Evolutionary conservation across 2,888 invertebrate species (phyloP).

Genomic region (Andrena camellia): DNA sequence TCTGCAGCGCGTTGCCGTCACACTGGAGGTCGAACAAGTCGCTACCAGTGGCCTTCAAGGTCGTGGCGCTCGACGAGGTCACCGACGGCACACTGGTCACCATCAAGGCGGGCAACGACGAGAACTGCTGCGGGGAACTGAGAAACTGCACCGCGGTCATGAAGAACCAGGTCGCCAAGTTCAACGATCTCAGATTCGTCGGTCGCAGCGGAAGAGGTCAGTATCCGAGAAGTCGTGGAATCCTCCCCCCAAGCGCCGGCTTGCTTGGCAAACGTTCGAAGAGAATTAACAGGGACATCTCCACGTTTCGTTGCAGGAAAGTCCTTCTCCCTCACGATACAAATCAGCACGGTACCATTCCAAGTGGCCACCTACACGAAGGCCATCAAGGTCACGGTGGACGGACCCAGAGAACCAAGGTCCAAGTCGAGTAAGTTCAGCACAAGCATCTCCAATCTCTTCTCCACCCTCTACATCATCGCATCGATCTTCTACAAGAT

Average conservation of each 20-base stretch:
- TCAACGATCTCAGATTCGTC: conserved; percentile 99
- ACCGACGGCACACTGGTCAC: conserved; percentile 97
- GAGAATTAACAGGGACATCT: conserved; percentile 26
- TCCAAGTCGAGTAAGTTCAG: conserved; percentile 96
- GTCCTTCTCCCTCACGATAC: conserved; percentile 97
- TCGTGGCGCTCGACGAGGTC: conserved; percentile 96
- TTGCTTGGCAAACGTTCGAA: not conserved
- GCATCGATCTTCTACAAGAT: conserved; percentile 19
- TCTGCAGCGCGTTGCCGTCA: conserved; percentile 96
- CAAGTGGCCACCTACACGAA: conserved; percentile 98
- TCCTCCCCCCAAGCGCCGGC: not conserved
- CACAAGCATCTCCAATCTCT: not conserved
- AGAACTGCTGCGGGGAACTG: conserved; percentile 98
- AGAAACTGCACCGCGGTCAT: conserved; percentile 97
- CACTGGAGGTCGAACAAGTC: conserved; percentile 99
- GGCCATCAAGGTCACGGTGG: conserved; percentile 99
- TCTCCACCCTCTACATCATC: not conserved
- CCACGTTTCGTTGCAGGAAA: conserved; percentile 88
- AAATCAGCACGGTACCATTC: conserved; percentile 91
- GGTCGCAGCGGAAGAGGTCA: conserved; percentile 97
- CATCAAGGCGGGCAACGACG: conserved; percentile 98
- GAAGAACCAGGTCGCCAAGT: conserved; percentile 99
- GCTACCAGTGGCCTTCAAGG: conserved; percentile 97
- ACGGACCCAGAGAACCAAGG: conserved; percentile 98
- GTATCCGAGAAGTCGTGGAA: conserved; percentile 40